A percentile compares a stretch with the other conserved stretches of the same genome.
phyloP scores from a whole-genome alignment of 2,797 vertebrate species.

The Liparis tanakae region DNA sequence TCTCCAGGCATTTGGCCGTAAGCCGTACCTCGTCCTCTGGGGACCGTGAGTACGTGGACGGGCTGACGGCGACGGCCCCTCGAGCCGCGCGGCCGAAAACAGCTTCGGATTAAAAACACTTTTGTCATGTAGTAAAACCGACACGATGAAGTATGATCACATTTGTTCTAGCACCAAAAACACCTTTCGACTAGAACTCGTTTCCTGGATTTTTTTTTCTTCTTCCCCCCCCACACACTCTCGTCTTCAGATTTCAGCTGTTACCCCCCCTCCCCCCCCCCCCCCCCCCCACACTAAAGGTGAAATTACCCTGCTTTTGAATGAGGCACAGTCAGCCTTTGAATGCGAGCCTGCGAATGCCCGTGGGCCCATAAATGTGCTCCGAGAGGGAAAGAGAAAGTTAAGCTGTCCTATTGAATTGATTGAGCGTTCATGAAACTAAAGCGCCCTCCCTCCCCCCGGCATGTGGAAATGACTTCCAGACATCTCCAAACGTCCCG shows the following conservation, averaged over 20 bases:
- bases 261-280: slow-evolving; percentile 66
- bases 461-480: slow-evolving; percentile 86
- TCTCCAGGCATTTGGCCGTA: background rate
- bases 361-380: slow-evolving; percentile 84
- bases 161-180: slow-evolving; percentile 54
- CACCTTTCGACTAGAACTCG: slow-evolving; percentile 35
- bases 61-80: background rate
- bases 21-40: slow-evolving; percentile 13
- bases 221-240: background rate
- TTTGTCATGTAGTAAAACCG: slow-evolving; percentile 17
- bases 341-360: slow-evolving; percentile 77
- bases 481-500: slow-evolving; percentile 82
- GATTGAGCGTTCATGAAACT: slow-evolving; percentile 88
- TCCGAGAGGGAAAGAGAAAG: slow-evolving; percentile 79
- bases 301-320: slow-evolving; percentile 79
- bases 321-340: slow-evolving; percentile 73
- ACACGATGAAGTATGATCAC: slow-evolving; percentile 39
- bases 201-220: slow-evolving; percentile 37
- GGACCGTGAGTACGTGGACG: slow-evolving; percentile 11
- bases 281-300: slow-evolving; percentile 69
- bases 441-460: slow-evolving; percentile 76
- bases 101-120: background rate
- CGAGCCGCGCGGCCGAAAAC: background rate
- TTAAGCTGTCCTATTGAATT: slow-evolving; percentile 88
- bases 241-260: slow-evolving; percentile 71